These are phyloP conservation scores for Drosophila melanocephala DNA, from an alignment of 2,888 invertebrate genomes.

Conservation along the genomic window DNA sequence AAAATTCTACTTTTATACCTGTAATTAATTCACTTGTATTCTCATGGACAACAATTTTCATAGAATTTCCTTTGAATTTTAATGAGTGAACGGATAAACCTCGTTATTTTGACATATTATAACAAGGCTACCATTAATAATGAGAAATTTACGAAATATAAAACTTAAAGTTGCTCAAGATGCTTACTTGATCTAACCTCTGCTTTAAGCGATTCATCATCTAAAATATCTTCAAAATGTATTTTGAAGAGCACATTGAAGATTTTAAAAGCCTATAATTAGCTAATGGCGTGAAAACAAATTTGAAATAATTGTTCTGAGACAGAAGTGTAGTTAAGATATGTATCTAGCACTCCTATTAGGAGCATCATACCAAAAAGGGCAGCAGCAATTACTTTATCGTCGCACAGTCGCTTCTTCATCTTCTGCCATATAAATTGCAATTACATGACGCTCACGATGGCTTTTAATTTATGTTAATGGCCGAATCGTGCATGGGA, in stretches of 20 bases:
- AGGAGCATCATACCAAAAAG: not conserved
- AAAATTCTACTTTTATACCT: conserved; percentile 3
- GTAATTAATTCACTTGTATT: conserved; percentile 47
- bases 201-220: not conserved
- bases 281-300: conserved; percentile 3
- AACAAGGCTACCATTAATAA: not conserved
- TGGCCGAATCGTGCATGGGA: conserved; percentile 73
- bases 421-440: conserved; percentile 64
- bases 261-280: not conserved
- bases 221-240: not conserved
- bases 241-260: not conserved
- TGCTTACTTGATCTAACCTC: not conserved
- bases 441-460: conserved; percentile 76
- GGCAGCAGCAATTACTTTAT: conserved; percentile 12
- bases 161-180: not conserved
- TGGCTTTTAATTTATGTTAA: conserved; percentile 80
- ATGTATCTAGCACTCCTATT: conserved; percentile 2
- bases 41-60: conserved; percentile 13
- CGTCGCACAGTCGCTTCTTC: conserved; percentile 15
- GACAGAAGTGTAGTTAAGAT: conserved; percentile 12
- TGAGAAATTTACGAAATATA: not conserved
- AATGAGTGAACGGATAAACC: conserved; percentile 3
- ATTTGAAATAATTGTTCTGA: conserved; percentile 29
- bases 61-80: conserved; percentile 19
- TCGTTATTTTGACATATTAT: conserved; percentile 5